Base-by-base conservation (phyloP, 2,113 vertebrate species). In the Sigmodon hispidus region DNA sequence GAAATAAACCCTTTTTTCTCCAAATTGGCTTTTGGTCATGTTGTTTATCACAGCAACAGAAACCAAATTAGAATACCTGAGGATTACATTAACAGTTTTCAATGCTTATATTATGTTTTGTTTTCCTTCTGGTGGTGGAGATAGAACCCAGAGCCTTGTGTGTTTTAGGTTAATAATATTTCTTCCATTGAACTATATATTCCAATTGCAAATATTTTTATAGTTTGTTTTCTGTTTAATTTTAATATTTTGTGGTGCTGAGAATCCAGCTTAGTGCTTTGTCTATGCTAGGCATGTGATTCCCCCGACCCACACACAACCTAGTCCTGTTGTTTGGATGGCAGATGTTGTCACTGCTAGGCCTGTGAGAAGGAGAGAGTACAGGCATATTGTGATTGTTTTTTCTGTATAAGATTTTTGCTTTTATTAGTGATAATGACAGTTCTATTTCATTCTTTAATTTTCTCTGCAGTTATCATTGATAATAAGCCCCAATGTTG, bases 381-480 rank as follows among this genome's bases (percentile, higher is more conserved):
- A 63, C 43, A 63, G 55, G 17, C 7, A 52, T 19, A 63, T 26
- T 89, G 2, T 52, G 61, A 22, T 72, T 63, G 9, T 80, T 91
- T 45, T 34, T 75, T 79, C 43, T 52, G 21, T 29, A 8, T n/a
- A 55, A 34, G 26, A 83, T 81, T 92, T 90, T 90, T 87, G 55
- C 31, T 29, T 2, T 76, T 83, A 48, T 31, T n/a, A 4, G 52
- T 55, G 19, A 43, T 91, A 65, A 36, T 7, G 57, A 45, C 22
- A 7, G 6, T 55, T 93, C 57, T 52, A 36, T 81, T 79, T 77
- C 61, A 77, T 85, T 89, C 65, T 40, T 79, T 76, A 16, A 29
- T 93, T 97, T 89, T 40, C 26, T 87, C 8, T 55, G 52, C 21
- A 85, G 3, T 67, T 93, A 29, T 48, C n/a, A 40, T 69, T 88